A percentile compares a stretch with the other conserved stretches of the same genome.
Conservation (phyloP, 2,797 vertebrate species). For the Hoplostethus mediterraneus region DNA sequence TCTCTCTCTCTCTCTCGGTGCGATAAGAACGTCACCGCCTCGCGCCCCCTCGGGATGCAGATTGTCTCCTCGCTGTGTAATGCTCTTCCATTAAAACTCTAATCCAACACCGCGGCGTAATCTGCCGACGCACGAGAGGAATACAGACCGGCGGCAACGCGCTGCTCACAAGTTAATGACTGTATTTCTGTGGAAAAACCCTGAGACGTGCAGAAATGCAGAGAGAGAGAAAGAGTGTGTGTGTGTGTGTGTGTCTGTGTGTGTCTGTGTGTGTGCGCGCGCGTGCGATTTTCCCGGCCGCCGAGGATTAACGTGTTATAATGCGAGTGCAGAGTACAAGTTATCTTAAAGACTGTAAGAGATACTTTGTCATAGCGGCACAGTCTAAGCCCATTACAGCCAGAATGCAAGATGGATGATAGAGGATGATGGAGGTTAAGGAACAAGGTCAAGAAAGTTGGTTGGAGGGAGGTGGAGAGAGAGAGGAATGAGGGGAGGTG, state of each 20-base stretch:
- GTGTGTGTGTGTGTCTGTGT: background rate
- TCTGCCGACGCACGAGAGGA: background rate
- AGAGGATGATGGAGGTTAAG: conserved; percentile 59
- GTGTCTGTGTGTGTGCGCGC: conserved; percentile 1
- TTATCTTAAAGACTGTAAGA: conserved; percentile 5
- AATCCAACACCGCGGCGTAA: conserved; percentile 12
- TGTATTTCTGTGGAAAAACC: background rate
- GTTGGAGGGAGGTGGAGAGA: conserved; percentile 39
- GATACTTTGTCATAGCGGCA: conserved; percentile 35
- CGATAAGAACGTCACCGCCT: background rate
- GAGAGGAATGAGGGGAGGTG: conserved; percentile 48
- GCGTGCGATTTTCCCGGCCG: conserved; percentile 11
- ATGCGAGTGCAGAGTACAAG: background rate
- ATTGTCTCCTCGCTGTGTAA: background rate
- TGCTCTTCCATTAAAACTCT: conserved; percentile 13
- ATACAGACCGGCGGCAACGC: background rate
- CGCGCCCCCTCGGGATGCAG: background rate
- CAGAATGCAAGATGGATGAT: conserved; percentile 48
- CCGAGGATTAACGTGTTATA: background rate
- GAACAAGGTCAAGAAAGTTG: conserved; percentile 54
- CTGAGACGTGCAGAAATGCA: no score
- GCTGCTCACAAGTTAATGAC: background rate
- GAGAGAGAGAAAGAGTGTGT: no score
- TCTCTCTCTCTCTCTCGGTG: background rate
- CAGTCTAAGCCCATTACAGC: conserved; percentile 38